These are phyloP conservation scores for Exephanes ischioxanthus DNA, from an alignment of 2,888 invertebrate genomes.

Conservation along the genomic window DNA sequence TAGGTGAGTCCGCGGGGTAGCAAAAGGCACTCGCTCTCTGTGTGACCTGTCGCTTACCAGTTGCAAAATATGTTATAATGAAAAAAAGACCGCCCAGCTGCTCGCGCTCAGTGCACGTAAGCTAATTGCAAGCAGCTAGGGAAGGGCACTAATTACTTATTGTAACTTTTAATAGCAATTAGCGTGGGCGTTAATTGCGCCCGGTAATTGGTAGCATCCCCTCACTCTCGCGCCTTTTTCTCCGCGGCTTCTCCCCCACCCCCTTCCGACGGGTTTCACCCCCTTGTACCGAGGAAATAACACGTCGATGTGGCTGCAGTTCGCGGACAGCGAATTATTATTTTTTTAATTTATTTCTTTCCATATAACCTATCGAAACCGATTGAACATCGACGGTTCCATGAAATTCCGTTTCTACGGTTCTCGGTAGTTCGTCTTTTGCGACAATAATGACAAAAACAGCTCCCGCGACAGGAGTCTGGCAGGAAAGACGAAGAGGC, in stretches of 20 bases:
- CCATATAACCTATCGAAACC: neutral
- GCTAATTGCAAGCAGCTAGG: slow-evolving; percentile 80
- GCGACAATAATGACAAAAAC: slow-evolving; percentile 23
- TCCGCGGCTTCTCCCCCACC: slow-evolving; percentile 31
- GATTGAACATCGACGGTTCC: neutral
- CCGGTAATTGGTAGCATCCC: slow-evolving; percentile 77
- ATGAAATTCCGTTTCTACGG: neutral
- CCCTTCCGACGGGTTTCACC: slow-evolving; percentile 52
- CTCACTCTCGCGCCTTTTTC: slow-evolving; percentile 57
- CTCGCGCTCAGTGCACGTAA: slow-evolving; percentile 69
- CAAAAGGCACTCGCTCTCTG: slow-evolving; percentile 63
- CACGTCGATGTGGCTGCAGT: slow-evolving; percentile 55
- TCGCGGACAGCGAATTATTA: neutral
- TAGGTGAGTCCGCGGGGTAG: slow-evolving; percentile 47
- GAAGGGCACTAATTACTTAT: slow-evolving; percentile 81
- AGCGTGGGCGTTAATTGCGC: slow-evolving; percentile 79
- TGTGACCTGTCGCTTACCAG: slow-evolving; percentile 64
- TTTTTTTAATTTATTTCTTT: neutral
- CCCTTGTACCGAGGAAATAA: slow-evolving; percentile 57
- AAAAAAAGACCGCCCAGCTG: slow-evolving; percentile 71
- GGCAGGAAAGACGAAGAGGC: neutral
- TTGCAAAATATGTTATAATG: slow-evolving; percentile 75
- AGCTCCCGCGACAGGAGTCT: neutral
- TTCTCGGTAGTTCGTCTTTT: slow-evolving; percentile 9
- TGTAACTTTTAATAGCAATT: slow-evolving; percentile 80